phyloP scores from a whole-genome alignment of 2,797 vertebrate species.

The Morelia viridis region DNA sequence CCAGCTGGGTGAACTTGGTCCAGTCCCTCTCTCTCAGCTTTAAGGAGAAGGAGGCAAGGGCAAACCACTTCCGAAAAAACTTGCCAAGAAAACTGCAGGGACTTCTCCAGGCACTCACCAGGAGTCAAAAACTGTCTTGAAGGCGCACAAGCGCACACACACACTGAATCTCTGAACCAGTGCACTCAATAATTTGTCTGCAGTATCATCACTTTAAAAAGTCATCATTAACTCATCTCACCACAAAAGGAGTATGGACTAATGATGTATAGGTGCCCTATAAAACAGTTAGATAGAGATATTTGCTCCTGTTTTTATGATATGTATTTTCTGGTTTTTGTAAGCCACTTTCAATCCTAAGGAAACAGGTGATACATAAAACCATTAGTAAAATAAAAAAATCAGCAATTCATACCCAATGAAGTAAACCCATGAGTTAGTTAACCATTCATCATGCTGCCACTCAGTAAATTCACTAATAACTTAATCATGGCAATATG shows the following conservation, averaged over 20 bases:
- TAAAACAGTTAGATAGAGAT: too few species aligned
- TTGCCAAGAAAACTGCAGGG: background rate
- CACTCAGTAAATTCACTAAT: background rate
- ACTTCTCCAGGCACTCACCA: background rate
- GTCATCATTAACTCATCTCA: too few species aligned
- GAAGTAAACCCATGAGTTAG: too few species aligned
- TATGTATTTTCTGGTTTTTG: background rate
- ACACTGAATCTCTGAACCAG: too few species aligned
- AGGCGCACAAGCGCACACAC: too few species aligned
- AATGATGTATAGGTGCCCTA: too few species aligned
- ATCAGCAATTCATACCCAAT: background rate
- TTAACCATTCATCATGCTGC: too few species aligned
- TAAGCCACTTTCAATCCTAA: background rate
- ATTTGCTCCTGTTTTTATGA: background rate
- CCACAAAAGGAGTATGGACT: too few species aligned
- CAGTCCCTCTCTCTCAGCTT: background rate
- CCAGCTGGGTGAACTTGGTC: background rate
- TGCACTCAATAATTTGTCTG: too few species aligned
- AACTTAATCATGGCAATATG: background rate
- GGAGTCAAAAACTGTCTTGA: too few species aligned
- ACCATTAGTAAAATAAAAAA: background rate
- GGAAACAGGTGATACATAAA: background rate
- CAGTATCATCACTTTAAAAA: too few species aligned
- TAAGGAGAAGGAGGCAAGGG: too few species aligned
- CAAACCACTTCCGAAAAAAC: background rate